These are phyloP conservation scores for Paratrypauchen microcephalus DNA, from an alignment of 2,797 vertebrate species.

Conservation along the genomic window DNA sequence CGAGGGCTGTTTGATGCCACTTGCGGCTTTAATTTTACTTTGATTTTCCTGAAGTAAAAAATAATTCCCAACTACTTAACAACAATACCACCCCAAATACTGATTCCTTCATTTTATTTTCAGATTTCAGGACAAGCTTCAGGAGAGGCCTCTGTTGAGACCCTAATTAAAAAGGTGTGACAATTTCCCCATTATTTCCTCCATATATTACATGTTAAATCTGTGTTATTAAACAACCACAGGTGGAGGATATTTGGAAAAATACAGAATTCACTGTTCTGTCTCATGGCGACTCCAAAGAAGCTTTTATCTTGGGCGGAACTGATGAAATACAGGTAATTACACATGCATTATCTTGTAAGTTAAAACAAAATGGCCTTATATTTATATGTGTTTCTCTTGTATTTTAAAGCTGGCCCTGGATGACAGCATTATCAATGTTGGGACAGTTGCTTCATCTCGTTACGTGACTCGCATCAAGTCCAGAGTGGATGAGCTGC, in stretches of 20 bases:
- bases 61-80: not conserved
- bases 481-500: conserved; percentile 79
- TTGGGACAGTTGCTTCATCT: conserved; percentile 83
- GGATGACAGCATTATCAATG: conserved; percentile 85
- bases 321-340: conserved; percentile 85
- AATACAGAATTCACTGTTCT: conserved; percentile 79
- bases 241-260: conserved; percentile 85
- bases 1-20: too few species aligned
- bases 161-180: conserved; percentile 80
- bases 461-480: conserved; percentile 81
- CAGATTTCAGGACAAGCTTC: conserved; percentile 84
- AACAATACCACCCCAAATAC: not conserved
- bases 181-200: not conserved
- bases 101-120: conserved; percentile 17
- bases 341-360: not conserved
- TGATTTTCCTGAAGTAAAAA: too few species aligned
- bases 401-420: conserved; percentile 76
- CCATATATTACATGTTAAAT: not conserved
- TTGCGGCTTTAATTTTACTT: too few species aligned
- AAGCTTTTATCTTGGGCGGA: conserved; percentile 83
- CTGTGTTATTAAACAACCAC: not conserved
- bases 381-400: conserved; percentile 8
- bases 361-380: not conserved
- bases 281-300: conserved; percentile 78
- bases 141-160: conserved; percentile 82